A percentile compares a stretch with the other conserved stretches of the same genome.
These are phyloP conservation scores for Alauda arvensis DNA, from an alignment of 2,797 vertebrate genomes.

Conservation along the genomic window DNA sequence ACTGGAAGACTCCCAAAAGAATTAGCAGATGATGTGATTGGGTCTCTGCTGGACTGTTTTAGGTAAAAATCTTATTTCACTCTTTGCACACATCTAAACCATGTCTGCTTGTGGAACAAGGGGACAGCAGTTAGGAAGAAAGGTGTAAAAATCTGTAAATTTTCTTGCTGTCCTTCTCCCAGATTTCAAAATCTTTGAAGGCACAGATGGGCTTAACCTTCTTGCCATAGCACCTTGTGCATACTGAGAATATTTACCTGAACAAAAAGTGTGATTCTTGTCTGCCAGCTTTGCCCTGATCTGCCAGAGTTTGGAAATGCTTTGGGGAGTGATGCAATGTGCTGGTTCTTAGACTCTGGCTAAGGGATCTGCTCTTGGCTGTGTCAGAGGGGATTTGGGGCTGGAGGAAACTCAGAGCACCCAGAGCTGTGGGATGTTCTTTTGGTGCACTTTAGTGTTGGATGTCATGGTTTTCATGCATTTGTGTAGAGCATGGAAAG, in stretches of 20 bases:
- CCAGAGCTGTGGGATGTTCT: background rate
- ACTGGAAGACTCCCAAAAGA: slow-evolving; percentile 92
- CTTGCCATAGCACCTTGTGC: background rate
- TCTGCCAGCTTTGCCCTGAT: background rate
- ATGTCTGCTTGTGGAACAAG: background rate
- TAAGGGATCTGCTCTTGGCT: background rate
- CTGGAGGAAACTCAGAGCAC: background rate
- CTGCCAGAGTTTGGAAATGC: background rate
- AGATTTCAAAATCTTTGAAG: background rate
- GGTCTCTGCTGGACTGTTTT: slow-evolving; percentile 91
- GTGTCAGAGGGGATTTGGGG: background rate
- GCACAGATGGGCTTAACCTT: background rate
- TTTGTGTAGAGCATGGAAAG: background rate
- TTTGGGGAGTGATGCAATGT: background rate
- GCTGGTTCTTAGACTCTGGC: background rate
- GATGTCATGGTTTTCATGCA: background rate
- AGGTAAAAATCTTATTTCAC: slow-evolving; percentile 72
- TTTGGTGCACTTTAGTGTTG: background rate
- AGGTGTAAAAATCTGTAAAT: background rate
- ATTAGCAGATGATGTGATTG: slow-evolving; percentile 94
- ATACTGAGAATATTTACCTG: background rate
- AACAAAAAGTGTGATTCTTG: background rate
- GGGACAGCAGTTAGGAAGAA: background rate
- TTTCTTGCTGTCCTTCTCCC: background rate
- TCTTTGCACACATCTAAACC: background rate